phyloP scores from a whole-genome alignment of 2,888 invertebrate genomes.

The Volucella zonaria region DNA sequence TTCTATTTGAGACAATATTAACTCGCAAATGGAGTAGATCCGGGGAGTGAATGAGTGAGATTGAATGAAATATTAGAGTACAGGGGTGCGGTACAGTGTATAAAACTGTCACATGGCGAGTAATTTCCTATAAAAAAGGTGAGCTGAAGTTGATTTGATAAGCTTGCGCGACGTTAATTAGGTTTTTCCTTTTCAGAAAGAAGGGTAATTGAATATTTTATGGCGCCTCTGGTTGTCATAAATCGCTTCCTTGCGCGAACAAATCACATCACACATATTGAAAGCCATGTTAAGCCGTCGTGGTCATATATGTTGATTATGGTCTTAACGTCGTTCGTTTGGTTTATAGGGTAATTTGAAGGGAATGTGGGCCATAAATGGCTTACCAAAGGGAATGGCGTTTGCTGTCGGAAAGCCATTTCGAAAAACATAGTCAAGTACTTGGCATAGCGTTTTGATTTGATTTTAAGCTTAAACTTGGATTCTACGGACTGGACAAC shows the following conservation, averaged over 20 bases:
- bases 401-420: neutral
- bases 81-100: no score
- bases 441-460: no score
- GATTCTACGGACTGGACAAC: no score
- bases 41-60: no score
- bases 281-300: slow-evolving; percentile 42
- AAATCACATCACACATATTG: slow-evolving; percentile 52
- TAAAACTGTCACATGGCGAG: no score
- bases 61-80: no score
- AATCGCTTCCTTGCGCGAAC: slow-evolving; percentile 40
- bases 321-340: slow-evolving; percentile 20
- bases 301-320: slow-evolving; percentile 36
- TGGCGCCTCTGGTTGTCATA: slow-evolving; percentile 38
- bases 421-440: neutral
- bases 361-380: slow-evolving; percentile 3
- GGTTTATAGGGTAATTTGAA: slow-evolving; percentile 4
- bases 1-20: slow-evolving; percentile 10
- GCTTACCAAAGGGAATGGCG: neutral
- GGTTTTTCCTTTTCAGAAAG: slow-evolving; percentile 55
- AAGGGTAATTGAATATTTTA: slow-evolving; percentile 48
- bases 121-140: no score
- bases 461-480: no score
- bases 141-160: slow-evolving; percentile 18
- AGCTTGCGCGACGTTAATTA: slow-evolving; percentile 39
- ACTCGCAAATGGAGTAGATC: no score